These are phyloP conservation scores for Agriotes lineatus DNA, from an alignment of 2,888 invertebrate species.

Conservation along the genomic window DNA sequence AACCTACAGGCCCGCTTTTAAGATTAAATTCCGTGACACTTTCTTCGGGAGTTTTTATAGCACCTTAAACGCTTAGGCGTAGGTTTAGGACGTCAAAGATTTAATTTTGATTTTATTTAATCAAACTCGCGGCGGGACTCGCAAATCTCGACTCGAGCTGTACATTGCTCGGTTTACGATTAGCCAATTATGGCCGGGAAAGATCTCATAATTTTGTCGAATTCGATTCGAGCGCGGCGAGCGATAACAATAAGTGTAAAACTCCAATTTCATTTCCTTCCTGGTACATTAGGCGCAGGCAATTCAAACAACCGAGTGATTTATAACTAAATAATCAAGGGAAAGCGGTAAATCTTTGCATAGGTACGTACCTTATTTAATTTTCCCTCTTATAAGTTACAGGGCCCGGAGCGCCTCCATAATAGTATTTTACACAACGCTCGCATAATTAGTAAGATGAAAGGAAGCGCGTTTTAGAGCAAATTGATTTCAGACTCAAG, in stretches of 20 bases:
- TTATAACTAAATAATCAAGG: constrained; percentile 42
- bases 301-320: constrained; percentile 34
- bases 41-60: no score
- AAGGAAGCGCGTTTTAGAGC: constrained; percentile 56
- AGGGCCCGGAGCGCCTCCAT: constrained; percentile 45
- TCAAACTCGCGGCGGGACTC: no score
- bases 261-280: constrained; percentile 21
- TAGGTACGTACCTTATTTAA: constrained; percentile 42
- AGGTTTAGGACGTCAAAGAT: no score
- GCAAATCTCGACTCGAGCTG: no score
- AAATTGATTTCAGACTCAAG: constrained; percentile 55
- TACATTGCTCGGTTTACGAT: neutral
- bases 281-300: constrained; percentile 15
- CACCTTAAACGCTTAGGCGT: no score
- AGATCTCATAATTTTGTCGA: constrained; percentile 12
- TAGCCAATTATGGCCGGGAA: constrained; percentile 2
- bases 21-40: no score
- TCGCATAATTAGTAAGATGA: constrained; percentile 59
- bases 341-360: constrained; percentile 39
- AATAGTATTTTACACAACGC: constrained; percentile 57
- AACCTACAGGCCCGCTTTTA: no score
- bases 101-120: no score
- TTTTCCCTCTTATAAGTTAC: constrained; percentile 42
- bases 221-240: constrained; percentile 4
- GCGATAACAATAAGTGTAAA: constrained; percentile 21